Base-by-base conservation (phyloP, 2,113 vertebrate genomes). In the Eira barbara region DNA sequence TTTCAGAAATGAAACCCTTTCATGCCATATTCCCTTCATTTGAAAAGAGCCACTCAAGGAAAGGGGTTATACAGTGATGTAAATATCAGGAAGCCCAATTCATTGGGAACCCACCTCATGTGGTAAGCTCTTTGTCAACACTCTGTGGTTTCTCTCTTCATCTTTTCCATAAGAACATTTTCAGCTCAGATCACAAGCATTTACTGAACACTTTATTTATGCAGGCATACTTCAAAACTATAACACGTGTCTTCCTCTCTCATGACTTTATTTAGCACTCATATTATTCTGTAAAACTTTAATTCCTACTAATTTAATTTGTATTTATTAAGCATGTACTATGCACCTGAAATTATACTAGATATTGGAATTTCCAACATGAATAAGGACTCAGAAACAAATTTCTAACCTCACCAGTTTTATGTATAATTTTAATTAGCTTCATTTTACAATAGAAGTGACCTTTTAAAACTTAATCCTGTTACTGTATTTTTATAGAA, bases 361-460 rank as follows among this genome's bases (percentile, higher is more conserved):
- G 7, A 20, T 59, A 86, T 61, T 67, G 20, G n/a, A 86, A 84
- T 79, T 91, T 82, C 23, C 27, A 59, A 93, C 49, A 80, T 81
- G 8, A 84, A 67, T 92, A 88, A 65, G 4, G 6, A 10, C 34
- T 36, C 63, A 96, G 73, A 86, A 81, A 52, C 17, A 79, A 69
- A 67, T 10, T 78, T 87, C 59, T 86, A 78, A 82, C 45, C 18
- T 84, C 27, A 89, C 12, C 17, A 89, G 76, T 87, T 97, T 74
- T 78, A 74, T 59, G 13, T 79, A 52, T 84, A 89, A 84, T 94
- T 93, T 97, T 95, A 92, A 97, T 95, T 91, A 92, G 11, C 17
- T 94, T 84, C 31, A 86, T 71, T 97, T 93, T 78, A 63, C 15
- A 59, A 29, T 63, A 83, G 7, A 95, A 95, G 2, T 85, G 59